Evolutionary conservation across 2,797 vertebrate species (phyloP).

Genomic region (Poeciliopsis presidionis): DNA sequence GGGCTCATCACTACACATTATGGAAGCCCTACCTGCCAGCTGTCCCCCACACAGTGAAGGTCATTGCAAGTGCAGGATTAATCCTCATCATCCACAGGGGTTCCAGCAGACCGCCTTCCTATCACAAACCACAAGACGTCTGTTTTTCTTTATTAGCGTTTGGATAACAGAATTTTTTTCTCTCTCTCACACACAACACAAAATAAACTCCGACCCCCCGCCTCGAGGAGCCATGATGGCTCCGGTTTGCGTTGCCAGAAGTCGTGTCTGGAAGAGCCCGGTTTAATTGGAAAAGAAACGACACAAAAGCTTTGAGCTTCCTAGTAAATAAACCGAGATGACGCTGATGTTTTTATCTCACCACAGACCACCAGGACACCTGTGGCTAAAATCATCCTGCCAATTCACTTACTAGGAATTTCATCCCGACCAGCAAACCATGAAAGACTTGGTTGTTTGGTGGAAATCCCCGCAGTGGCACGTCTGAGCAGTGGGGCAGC

Average conservation of each 20-base stretch:
- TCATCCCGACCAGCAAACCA: constrained; percentile 27
- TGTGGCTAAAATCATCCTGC: constrained; percentile 32
- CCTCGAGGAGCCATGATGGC: neutral
- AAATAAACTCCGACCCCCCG: neutral
- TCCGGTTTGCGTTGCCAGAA: neutral
- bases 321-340: constrained; percentile 9
- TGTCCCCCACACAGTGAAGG: constrained; percentile 53
- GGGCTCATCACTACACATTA: constrained; percentile 53
- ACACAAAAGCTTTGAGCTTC: constrained; percentile 21
- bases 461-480: constrained; percentile 21
- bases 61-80: constrained; percentile 63
- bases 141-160: constrained; percentile 12
- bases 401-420: constrained; percentile 35
- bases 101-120: constrained; percentile 37
- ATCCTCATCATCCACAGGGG: constrained; percentile 53
- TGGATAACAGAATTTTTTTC: neutral
- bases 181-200: neutral
- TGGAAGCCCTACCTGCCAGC: constrained; percentile 51
- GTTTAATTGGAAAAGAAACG: neutral
- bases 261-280: constrained; percentile 3
- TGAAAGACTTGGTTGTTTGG: constrained; percentile 20
- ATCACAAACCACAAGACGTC: constrained; percentile 46
- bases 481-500: neutral
- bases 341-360: constrained; percentile 28
- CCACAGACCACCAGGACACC: constrained; percentile 14